A percentile compares a stretch with the other conserved stretches of the same genome.
phyloP scores from a whole-genome alignment of 1,140 invertebrate species.

The Sitobion miscanthi region DNA sequence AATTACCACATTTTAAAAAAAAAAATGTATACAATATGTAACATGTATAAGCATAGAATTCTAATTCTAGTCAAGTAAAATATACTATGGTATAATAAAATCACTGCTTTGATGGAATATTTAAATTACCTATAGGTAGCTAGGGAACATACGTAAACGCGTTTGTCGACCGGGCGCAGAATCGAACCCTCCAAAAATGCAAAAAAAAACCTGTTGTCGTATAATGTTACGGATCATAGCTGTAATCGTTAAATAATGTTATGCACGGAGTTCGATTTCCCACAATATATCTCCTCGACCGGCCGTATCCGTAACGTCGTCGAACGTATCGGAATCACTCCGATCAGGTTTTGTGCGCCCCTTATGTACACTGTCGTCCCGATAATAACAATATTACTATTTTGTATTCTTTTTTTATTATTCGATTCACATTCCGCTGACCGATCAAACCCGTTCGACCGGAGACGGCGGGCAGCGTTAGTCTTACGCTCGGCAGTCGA shows the following conservation, averaged over 20 bases:
- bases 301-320: not conserved
- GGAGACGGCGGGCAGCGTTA: not conserved
- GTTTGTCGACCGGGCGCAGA: not conserved
- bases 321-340: slow-evolving; percentile 21
- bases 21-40: not conserved
- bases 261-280: slow-evolving; percentile 22
- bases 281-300: slow-evolving; percentile 20
- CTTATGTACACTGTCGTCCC: not conserved
- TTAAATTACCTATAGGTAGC: not conserved
- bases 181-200: not conserved
- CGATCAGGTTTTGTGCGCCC: slow-evolving; percentile 44
- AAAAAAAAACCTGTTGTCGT: not conserved
- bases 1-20: not conserved
- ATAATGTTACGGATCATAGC: not conserved
- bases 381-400: slow-evolving; percentile 11
- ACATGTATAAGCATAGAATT: not conserved
- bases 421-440: not conserved
- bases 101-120: not conserved
- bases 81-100: not conserved
- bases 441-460: slow-evolving; percentile 50
- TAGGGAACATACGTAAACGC: not conserved
- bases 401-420: slow-evolving; percentile 7
- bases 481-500: not conserved
- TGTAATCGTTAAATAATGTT: not conserved
- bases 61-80: not conserved